Evolutionary conservation across 2,113 vertebrate species (phyloP).

Genomic region (Heterochromis multidens): DNA sequence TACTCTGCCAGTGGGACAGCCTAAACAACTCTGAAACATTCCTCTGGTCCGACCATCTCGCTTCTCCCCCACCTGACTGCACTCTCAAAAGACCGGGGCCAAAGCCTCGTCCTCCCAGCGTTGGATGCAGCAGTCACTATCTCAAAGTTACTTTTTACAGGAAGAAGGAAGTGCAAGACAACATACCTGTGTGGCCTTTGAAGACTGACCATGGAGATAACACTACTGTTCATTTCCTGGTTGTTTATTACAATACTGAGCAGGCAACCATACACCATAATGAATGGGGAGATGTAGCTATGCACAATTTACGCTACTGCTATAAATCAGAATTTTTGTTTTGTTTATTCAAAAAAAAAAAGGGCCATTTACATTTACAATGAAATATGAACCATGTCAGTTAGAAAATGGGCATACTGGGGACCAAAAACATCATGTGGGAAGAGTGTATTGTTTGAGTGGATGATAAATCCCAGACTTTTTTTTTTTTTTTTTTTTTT

Average conservation of each 20-base stretch:
- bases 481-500: background rate
- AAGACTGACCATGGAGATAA: slow-evolving; percentile 57
- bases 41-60: slow-evolving; percentile 53
- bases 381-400: slow-evolving; percentile 47
- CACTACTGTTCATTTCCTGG: slow-evolving; percentile 66
- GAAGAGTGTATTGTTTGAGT: slow-evolving; percentile 38
- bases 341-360: background rate
- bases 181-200: slow-evolving; percentile 64
- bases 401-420: slow-evolving; percentile 33
- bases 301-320: slow-evolving; percentile 52
- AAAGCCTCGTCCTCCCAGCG: slow-evolving; percentile 70
- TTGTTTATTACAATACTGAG: slow-evolving; percentile 50
- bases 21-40: slow-evolving; percentile 78
- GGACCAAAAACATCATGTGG: slow-evolving; percentile 61
- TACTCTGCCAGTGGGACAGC: slow-evolving; percentile 95
- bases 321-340: background rate
- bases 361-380: slow-evolving; percentile 39
- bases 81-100: slow-evolving; percentile 75
- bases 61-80: slow-evolving; percentile 76
- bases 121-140: slow-evolving; percentile 74
- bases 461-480: slow-evolving; percentile 24
- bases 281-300: slow-evolving; percentile 29
- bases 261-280: slow-evolving; percentile 48
- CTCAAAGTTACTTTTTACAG: slow-evolving; percentile 45
- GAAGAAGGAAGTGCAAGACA: slow-evolving; percentile 48